Evolutionary conservation across 2,113 vertebrate genomes (phyloP).

Genomic region (Otocyon megalotis): DNA sequence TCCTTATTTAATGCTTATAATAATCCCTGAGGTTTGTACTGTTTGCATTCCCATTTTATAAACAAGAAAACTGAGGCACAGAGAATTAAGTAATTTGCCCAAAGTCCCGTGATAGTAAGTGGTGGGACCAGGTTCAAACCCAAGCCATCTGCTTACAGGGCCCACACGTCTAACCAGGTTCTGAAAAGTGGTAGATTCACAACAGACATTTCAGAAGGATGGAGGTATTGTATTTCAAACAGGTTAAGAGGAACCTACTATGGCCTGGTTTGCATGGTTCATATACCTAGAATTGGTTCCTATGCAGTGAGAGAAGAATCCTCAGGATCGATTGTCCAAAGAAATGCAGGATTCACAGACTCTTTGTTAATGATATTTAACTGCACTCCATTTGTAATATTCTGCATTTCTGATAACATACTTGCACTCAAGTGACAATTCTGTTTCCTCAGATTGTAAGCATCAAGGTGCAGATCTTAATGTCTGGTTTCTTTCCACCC

Average conservation of each 20-base stretch:
- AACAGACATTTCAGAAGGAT: background rate
- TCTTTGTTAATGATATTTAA: background rate
- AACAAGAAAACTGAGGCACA: background rate
- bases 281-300: background rate
- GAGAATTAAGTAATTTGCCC: background rate
- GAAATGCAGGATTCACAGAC: background rate
- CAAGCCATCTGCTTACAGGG: background rate
- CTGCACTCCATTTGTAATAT: background rate
- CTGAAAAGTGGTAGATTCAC: background rate
- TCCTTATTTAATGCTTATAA: background rate
- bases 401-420: background rate
- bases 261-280: background rate
- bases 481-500: background rate
- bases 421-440: background rate
- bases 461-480: background rate
- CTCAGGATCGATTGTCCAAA: background rate
- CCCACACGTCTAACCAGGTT: background rate
- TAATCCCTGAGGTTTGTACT: background rate
- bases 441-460: background rate
- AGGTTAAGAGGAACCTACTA: background rate
- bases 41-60: background rate
- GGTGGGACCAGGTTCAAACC: background rate
- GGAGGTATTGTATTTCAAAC: background rate
- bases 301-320: background rate
- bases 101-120: background rate